A percentile compares a stretch with the other conserved stretches of the same genome.
Conservation (phyloP, 2,113 vertebrate genomes). For the Chaenocephalus aceratus region DNA sequence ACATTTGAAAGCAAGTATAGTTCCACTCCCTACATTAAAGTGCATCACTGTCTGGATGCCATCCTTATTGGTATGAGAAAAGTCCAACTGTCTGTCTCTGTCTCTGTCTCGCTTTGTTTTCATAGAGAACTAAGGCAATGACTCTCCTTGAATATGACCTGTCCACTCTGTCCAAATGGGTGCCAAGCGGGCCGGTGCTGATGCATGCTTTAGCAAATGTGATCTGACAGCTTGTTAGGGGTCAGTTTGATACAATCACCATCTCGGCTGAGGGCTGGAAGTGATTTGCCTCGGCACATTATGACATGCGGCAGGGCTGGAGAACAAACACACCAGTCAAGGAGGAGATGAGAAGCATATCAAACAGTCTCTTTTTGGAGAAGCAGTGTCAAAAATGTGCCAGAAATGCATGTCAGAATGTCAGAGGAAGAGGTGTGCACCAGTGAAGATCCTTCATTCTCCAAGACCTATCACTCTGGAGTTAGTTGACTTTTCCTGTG, state of each 20-base stretch:
- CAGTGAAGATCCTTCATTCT: conserved; percentile 12
- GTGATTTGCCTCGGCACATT: conserved; percentile 71
- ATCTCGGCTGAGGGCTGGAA: conserved; percentile 66
- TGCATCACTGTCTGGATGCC: conserved; percentile 7
- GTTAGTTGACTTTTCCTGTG: conserved; percentile 34
- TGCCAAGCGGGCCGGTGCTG: conserved; percentile 57
- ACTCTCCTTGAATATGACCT: conserved; percentile 57
- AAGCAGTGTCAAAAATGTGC: conserved; percentile 33
- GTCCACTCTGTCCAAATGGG: conserved; percentile 61
- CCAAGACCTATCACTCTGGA: conserved; percentile 37
- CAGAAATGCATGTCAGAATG: conserved; percentile 49
- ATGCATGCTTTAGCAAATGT: conserved; percentile 78
- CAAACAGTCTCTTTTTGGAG: conserved; percentile 35
- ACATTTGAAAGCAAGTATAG: not conserved
- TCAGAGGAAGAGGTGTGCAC: conserved; percentile 15
- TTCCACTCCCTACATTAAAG: conserved; percentile 1
- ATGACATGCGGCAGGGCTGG: conserved; percentile 56
- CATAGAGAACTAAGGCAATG: not conserved
- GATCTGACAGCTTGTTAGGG: conserved; percentile 83
- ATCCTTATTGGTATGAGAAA: not conserved
- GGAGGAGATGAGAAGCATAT: conserved; percentile 41
- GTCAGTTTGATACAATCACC: conserved; percentile 80
- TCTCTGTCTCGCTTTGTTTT: too few species aligned
- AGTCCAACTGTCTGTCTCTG: conserved; percentile 18
- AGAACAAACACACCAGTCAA: conserved; percentile 45